Evolutionary conservation across 2,888 invertebrate genomes (phyloP), one percentile per base, ranked within the genome.

Genomic region (Ischnus inquisitorius): DNA sequence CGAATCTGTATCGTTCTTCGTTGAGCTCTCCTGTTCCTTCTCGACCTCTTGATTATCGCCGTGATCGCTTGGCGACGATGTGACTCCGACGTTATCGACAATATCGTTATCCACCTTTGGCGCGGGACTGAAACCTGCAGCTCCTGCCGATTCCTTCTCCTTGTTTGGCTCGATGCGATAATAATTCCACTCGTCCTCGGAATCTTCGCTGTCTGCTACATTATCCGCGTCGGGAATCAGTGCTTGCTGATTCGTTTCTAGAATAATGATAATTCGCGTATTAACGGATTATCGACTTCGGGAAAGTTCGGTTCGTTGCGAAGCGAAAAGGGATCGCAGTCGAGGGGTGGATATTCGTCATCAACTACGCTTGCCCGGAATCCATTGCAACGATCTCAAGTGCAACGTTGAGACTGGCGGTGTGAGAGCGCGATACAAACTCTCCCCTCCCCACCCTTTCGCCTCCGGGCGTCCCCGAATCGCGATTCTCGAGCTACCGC

Each of bases 151-250:
- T 94, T 94, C 92, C 14, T 95, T 95, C 91, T 95, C 95, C 92
- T 96, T 95, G 88, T 95, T 95, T 80, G 95, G 94, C 90, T 96
- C 96, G 89, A 96, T 95, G 92, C 96, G 95, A 93, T 95, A 96
- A 93, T 97, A 97, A 93, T 97, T 97, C 97, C 97, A 97, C 96
- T 97, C 97, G 96, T 97, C 97, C 94, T 97, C 97, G 88, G 97
- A 96, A 88, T 97, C 97, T 89, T 96, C 96, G 90, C 96, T 96
- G 94, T 96, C 96, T 92, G 95, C 96, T 95, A 96, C 96, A 95
- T 96, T 96, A 94, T 96, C 96, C 94, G 95, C 95, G 93, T 93
- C 93, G 65, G 90, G 88, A 80, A 92, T 90, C 87, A 91, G 87
- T 85, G 88, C 92, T 90, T 91, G 88, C 87, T 91, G 91, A 88